Evolutionary conservation across 2,797 vertebrate genomes (phyloP), one percentile per base, ranked within the genome.

Genomic region (Cygnus olor): DNA sequence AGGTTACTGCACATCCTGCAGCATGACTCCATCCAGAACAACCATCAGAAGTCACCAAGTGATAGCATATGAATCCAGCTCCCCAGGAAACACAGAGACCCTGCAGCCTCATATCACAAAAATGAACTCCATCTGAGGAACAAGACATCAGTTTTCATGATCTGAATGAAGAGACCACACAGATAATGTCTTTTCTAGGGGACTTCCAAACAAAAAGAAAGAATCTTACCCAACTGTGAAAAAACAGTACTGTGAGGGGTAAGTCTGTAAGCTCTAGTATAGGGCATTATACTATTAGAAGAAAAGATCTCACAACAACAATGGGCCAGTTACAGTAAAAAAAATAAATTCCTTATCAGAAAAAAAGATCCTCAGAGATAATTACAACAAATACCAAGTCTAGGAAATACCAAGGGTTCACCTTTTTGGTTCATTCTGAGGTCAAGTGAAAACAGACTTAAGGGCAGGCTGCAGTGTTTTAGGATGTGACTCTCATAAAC

Each of bases 251-350:
- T 24, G 42, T 20, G 49, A 92, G 36, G 44, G 38, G 20, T 71
- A 27, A 42, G 19, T 61, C 71, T 69, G 63, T 44, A 68, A 63
- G 14, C 30, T 78, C 68, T 66, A 64, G 68, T 68, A 73, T 2
- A 70, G n/a, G 64, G 14, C 71, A 54, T 34, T 85, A 64, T 54
- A 72, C 71, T 32, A 49, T 11, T 65, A 80, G 51, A 45, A 73
- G 58, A 49, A 92, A 84, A 92, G 51, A 87, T 87, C 74, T 77
- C 22, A 15, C 89, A 64, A 89, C 93, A 90, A 92, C 60, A 76
- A 34, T 21, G 32, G 32, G 30, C 68, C 79, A 73, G 68, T 80
- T 63, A 82, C 20, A 91, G 60, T 18, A 88, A 93, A 63, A 95
- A 87, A 91, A 66, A 64, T 82, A 44, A 44, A 44, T 82, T 70